A percentile compares a stretch with the other conserved stretches of the same genome.
Conservation (phyloP, 2,888 invertebrate genomes). For the Tubulanus polymorphus region DNA sequence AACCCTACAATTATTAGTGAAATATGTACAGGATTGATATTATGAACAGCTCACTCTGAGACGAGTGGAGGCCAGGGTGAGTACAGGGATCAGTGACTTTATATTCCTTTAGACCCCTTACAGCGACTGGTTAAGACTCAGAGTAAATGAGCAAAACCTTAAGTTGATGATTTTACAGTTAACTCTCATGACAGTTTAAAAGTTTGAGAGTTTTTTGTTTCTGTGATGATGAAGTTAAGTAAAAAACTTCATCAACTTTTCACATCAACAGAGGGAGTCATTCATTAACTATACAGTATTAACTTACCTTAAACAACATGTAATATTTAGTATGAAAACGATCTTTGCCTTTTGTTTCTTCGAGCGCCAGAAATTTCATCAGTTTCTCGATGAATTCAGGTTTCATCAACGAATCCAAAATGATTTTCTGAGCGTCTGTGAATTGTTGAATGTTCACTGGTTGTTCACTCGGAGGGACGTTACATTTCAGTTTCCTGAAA, state of each 20-base stretch:
- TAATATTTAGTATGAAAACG: constrained; percentile 69
- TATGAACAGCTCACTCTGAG: no score
- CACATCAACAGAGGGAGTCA: no score
- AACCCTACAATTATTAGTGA: constrained; percentile 58
- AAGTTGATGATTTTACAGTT: neutral
- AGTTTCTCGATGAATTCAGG: constrained; percentile 67
- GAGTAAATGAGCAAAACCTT: no score
- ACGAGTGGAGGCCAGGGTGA: no score
- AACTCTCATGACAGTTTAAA: neutral
- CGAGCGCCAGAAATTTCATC: constrained; percentile 70
- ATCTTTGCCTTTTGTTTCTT: constrained; percentile 82
- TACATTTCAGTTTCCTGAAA: constrained; percentile 60
- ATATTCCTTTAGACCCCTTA: no score
- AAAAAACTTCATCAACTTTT: no score
- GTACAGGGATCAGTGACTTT: no score
- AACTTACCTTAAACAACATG: constrained; percentile 68
- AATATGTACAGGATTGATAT: no score
- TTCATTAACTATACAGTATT: neutral
- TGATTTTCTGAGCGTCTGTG: constrained; percentile 62
- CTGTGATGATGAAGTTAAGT: no score
- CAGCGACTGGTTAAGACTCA: no score
- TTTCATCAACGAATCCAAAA: constrained; percentile 67
- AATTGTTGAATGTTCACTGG: constrained; percentile 60
- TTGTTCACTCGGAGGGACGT: constrained; percentile 67
- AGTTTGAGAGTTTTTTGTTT: neutral